phyloP scores from a whole-genome alignment of 2,113 vertebrate genomes.

The Aphyosemion australe region DNA sequence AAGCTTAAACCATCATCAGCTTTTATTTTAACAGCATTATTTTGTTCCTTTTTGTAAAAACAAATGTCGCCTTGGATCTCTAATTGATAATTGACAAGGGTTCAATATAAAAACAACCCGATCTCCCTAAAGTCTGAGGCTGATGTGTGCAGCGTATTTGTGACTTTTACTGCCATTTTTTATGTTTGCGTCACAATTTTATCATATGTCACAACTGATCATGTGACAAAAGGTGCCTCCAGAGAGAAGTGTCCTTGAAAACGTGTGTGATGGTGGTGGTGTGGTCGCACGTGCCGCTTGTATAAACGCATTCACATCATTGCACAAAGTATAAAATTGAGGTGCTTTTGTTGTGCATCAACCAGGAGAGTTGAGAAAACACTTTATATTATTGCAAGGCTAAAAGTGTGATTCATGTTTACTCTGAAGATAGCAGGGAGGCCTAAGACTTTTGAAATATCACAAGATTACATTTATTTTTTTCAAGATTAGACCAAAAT shows the following conservation, averaged over 20 bases:
- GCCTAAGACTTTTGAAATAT: too few species aligned
- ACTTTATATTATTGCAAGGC: neutral
- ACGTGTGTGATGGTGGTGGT: conserved; percentile 8
- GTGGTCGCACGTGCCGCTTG: too few species aligned
- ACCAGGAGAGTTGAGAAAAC: neutral
- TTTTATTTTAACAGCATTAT: conserved; percentile 42
- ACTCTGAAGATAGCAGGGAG: neutral
- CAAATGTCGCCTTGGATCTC: neutral
- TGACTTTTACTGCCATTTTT: neutral
- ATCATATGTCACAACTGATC: conserved; percentile 37
- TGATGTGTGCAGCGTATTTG: neutral
- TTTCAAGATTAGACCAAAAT: too few species aligned
- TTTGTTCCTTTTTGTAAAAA: neutral
- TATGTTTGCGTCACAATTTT: conserved; percentile 27
- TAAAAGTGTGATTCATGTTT: conserved; percentile 6
- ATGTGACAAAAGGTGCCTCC: conserved; percentile 40
- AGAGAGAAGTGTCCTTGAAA: conserved; percentile 47
- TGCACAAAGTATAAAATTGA: too few species aligned
- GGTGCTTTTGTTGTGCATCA: neutral
- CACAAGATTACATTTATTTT: too few species aligned
- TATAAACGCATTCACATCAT: neutral
- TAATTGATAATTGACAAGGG: too few species aligned
- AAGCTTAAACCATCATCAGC: conserved; percentile 10
- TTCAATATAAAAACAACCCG: neutral
- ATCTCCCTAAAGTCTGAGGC: neutral